A percentile compares a stretch with the other conserved stretches of the same genome.
Evolutionary conservation across 2,113 vertebrate genomes (phyloP).

Genomic region (Sula dactylatra): DNA sequence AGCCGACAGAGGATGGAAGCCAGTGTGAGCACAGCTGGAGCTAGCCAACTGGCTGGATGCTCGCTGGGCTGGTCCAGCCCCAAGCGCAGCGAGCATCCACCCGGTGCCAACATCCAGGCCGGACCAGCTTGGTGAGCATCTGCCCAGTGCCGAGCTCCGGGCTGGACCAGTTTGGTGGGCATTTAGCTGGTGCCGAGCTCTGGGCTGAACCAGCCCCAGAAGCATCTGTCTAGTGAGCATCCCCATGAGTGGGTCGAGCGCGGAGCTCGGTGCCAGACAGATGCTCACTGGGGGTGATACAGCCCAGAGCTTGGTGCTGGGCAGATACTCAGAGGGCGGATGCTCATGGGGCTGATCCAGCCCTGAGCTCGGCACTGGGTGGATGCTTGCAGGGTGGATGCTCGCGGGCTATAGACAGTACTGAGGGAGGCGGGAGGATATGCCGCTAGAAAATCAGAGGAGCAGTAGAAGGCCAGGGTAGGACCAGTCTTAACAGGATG

Average conservation of each 20-base stretch:
- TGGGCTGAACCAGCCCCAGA: neutral
- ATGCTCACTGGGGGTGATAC: neutral
- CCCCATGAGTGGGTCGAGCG: neutral
- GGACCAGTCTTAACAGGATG: neutral
- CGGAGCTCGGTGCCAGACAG: neutral
- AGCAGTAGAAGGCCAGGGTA: neutral
- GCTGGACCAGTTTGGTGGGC: neutral
- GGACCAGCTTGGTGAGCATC: neutral
- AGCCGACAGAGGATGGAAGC: neutral
- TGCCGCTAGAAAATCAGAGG: neutral
- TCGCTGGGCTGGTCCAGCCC: neutral
- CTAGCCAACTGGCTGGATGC: neutral
- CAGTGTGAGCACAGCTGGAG: constrained; percentile 3
- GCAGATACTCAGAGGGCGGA: neutral
- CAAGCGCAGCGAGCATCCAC: accelerated
- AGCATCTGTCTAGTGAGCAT: neutral
- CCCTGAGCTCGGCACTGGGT: neutral
- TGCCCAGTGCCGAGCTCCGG: accelerated
- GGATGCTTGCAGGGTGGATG: neutral
- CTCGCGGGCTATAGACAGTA: neutral
- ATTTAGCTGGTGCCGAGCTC: neutral
- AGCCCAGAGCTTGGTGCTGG: neutral
- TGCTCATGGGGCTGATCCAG: neutral
- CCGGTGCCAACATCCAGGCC: neutral
- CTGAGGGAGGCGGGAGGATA: neutral